These are phyloP conservation scores for Agrochola lota DNA, from an alignment of 2,888 invertebrate species.

Conservation along the genomic window DNA sequence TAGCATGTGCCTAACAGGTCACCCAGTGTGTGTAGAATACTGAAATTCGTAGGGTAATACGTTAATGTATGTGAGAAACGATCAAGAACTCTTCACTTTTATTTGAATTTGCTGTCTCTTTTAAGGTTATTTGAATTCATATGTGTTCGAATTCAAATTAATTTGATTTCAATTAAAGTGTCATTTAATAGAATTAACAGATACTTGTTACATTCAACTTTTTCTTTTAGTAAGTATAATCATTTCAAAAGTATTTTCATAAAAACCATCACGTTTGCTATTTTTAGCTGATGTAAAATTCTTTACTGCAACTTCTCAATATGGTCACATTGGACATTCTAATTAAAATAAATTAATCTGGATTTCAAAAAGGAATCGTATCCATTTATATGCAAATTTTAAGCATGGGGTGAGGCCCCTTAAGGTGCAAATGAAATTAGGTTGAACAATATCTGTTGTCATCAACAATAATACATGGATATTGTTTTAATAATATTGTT, in stretches of 20 bases:
- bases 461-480: slow-evolving; percentile 24
- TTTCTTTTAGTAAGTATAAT: not conserved
- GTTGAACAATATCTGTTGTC: slow-evolving; percentile 24
- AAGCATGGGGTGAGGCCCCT: slow-evolving; percentile 14
- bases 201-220: not conserved
- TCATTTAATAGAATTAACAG: not conserved
- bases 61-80: not conserved
- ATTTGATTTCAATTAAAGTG: not conserved
- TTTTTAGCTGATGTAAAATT: slow-evolving; percentile 36
- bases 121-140: not conserved
- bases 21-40: not conserved
- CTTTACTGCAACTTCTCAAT: slow-evolving; percentile 40
- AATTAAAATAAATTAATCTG: slow-evolving; percentile 55
- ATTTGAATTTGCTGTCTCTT: not conserved
- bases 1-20: not conserved
- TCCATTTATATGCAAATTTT: slow-evolving; percentile 59
- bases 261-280: slow-evolving; percentile 1
- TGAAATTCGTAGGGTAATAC: not conserved
- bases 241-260: not conserved
- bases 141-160: not conserved
- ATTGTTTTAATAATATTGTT: slow-evolving; percentile 8
- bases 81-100: too few species aligned
- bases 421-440: slow-evolving; percentile 47
- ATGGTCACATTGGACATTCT: slow-evolving; percentile 49
- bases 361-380: slow-evolving; percentile 51